Evolutionary conservation across 1,140 invertebrate species (phyloP), one percentile per base, ranked within the genome.

Genomic region (Calliphora vicina): DNA sequence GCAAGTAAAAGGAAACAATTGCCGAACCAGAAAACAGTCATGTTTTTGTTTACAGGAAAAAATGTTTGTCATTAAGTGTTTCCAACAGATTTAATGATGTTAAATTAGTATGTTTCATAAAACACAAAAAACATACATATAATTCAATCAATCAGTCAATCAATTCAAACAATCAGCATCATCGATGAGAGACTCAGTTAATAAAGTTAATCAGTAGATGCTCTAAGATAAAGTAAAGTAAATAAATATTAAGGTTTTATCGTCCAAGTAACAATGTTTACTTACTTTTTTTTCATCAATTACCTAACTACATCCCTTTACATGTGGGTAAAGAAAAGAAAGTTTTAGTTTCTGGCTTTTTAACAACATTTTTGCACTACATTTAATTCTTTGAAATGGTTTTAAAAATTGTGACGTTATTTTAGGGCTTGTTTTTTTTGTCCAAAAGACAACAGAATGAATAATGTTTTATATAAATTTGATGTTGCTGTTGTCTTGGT

Each of bases 61-160:
- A 25, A 67, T 67, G 61, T 67, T 25, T 20, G 20, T 23, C 61
- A 67, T 23, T 67, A 67, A 67, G 20, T 67, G 61, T 67, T 67
- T 23, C 15, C 61, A 67, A 67, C 61, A 67, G 61, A 67, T 67
- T 67, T 67, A 67, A 67, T 67, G 61, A 25, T 67, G 17, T 67
- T 67, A 67, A 67, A 67, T 67, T 23, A 67, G 61, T 67, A 67
- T 67, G n/a, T 67, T 67, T 23, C n/a, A 67, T 57, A 57, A 57
- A 13, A 57, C 6, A 57, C n/a, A n/a, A n/a, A n/a, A 17, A 57
- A 57, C 50, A 57, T 57, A n/a, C 45, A 35, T 35, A 35, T 35
- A 35, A 35, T 8, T 35, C 35, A 35, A 35, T 35, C 35, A 5
- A 35, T 35, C 35, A 35, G 35, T 35, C 35, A 35, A 35, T 35